A percentile compares a stretch with the other conserved stretches of the same genome.
Conservation (phyloP, 2,113 vertebrate genomes). For the Percina caprodes region DNA sequence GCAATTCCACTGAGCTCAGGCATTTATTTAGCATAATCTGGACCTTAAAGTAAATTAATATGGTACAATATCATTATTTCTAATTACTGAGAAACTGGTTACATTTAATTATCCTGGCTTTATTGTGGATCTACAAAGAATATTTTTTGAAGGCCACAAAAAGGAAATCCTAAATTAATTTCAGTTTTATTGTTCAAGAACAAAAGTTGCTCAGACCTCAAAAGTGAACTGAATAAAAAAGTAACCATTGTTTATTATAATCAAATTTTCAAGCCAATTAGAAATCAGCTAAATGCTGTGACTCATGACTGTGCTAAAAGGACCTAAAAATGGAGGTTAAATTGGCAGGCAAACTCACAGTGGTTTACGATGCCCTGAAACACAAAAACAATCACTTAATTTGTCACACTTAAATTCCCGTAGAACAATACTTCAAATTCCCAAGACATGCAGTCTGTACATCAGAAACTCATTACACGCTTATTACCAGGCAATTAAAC, state of each 20-base stretch:
- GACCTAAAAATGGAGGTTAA: slow-evolving; percentile 39
- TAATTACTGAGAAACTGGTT: slow-evolving; percentile 32
- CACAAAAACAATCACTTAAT: slow-evolving; percentile 65
- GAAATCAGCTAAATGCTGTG: slow-evolving; percentile 14
- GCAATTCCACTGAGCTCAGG: slow-evolving; percentile 28
- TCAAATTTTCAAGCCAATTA: slow-evolving; percentile 23
- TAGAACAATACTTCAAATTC: slow-evolving; percentile 62
- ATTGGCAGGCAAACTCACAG: slow-evolving; percentile 38
- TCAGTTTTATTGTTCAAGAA: slow-evolving; percentile 11
- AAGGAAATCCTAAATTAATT: slow-evolving; percentile 1
- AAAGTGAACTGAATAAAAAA: slow-evolving; percentile 15
- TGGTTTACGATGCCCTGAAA: slow-evolving; percentile 53
- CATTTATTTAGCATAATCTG: slow-evolving; percentile 62
- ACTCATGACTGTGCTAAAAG: not conserved
- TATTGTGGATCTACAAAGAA: slow-evolving; percentile 37
- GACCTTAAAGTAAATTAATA: slow-evolving; percentile 52
- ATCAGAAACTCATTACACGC: slow-evolving; percentile 76
- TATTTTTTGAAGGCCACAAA: not conserved
- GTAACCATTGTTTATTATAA: slow-evolving; percentile 23
- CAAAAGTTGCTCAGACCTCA: slow-evolving; percentile 24
- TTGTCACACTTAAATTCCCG: slow-evolving; percentile 63
- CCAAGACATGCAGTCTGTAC: slow-evolving; percentile 56
- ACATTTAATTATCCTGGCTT: slow-evolving; percentile 52
- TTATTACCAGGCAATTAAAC: slow-evolving; percentile 74
- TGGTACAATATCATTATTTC: slow-evolving; percentile 33